Conservation (phyloP, 2,888 invertebrate genomes). For the Epinotia ramella region DNA sequence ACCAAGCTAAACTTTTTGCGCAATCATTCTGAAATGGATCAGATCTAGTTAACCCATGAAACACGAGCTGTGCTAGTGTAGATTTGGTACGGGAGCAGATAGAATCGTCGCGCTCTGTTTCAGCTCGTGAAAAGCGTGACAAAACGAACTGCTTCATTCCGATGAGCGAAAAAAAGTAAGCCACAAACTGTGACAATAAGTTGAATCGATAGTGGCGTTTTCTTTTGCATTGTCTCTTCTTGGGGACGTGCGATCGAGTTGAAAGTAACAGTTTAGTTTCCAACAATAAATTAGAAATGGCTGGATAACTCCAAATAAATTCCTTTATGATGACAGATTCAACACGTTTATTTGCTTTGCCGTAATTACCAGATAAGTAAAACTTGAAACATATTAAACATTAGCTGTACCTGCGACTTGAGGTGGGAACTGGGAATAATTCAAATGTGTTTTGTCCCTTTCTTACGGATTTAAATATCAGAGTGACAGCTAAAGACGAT, state of each 20-base stretch:
- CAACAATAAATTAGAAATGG: slow-evolving; percentile 36
- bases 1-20: neutral
- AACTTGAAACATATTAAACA: too few species aligned
- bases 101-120: slow-evolving; percentile 78
- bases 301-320: neutral
- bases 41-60: slow-evolving; percentile 43
- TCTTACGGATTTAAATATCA: too few species aligned
- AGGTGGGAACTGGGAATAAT: too few species aligned
- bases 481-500: too few species aligned
- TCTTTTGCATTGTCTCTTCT: slow-evolving; percentile 40
- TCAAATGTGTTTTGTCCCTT: too few species aligned
- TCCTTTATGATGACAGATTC: neutral
- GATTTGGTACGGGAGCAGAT: slow-evolving; percentile 53
- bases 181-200: slow-evolving; percentile 43
- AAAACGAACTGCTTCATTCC: slow-evolving; percentile 58
- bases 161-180: slow-evolving; percentile 48
- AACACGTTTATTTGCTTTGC: too few species aligned
- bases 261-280: slow-evolving; percentile 30
- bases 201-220: slow-evolving; percentile 31
- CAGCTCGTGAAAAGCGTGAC: slow-evolving; percentile 75
- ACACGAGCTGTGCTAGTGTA: slow-evolving; percentile 42
- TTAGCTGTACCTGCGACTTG: too few species aligned
- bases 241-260: slow-evolving; percentile 25
- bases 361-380: too few species aligned
- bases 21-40: slow-evolving; percentile 11